A percentile compares a stretch with the other conserved stretches of the same genome.
These are phyloP conservation scores for Heteronetta atricapilla DNA, from an alignment of 2,113 vertebrate genomes.

Conservation along the genomic window DNA sequence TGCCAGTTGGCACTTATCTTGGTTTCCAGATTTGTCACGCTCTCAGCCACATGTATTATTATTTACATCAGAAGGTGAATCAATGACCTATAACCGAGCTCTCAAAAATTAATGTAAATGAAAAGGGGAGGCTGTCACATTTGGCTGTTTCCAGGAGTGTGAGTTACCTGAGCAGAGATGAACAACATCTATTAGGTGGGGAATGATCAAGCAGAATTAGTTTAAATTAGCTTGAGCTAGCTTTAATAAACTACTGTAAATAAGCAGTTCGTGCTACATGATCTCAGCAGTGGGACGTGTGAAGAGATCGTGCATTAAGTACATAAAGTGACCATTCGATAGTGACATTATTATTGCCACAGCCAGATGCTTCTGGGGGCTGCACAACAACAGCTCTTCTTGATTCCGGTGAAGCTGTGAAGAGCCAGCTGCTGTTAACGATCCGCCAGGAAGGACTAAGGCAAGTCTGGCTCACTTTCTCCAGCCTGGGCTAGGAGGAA, in stretches of 20 bases:
- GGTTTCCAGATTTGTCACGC: not conserved
- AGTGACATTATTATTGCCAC: not conserved
- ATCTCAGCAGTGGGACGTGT: not conserved
- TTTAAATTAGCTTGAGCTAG: not conserved
- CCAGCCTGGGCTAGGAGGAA: not conserved
- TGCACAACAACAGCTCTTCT: not conserved
- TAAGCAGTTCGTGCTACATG: not conserved
- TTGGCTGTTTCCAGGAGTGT: not conserved
- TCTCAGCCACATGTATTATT: not conserved
- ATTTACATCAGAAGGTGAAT: not conserved
- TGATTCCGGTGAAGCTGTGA: not conserved
- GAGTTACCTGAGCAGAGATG: not conserved
- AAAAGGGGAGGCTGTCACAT: not conserved
- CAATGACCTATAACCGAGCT: not conserved
- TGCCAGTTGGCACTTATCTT: not conserved
- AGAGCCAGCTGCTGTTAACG: not conserved
- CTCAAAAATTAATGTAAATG: not conserved
- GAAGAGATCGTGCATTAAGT: not conserved
- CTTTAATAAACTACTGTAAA: conserved; percentile 5
- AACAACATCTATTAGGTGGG: not conserved
- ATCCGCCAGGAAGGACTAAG: not conserved
- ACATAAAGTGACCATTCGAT: not conserved
- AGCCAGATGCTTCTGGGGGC: not conserved
- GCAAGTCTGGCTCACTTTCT: not conserved
- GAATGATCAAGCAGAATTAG: not conserved